Evolutionary conservation across 2,797 vertebrate species (phyloP), one percentile per base, ranked within the genome.

Genomic region (Petrocephalus schoutedeni): DNA sequence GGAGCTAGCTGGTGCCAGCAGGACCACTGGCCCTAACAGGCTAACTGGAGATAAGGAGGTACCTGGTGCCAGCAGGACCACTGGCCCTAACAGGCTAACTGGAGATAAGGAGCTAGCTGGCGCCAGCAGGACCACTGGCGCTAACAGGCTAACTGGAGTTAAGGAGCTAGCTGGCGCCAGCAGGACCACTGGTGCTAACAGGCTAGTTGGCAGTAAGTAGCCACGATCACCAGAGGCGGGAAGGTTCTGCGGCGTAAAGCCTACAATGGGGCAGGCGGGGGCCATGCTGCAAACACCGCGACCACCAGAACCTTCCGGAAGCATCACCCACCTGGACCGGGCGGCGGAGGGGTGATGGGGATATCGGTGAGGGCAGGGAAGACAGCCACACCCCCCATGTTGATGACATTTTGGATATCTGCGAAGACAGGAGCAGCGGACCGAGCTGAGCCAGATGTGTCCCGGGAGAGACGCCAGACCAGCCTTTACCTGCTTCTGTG

Each of bases 311-410:
- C 4, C 49, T 53, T 53, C 8, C 8, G 4, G n/a, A 32, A 57
- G 54, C 3, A 85, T 19, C 54, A 77, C 92, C 91, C 53, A 95
- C 94, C 94, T 4, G 93, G 87, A 28, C 19, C 10, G 7, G 80
- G 0, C 4, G 94, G 94, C 9, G 93, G 93, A 83, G 89, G 1
- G 7, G 90, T 91, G 51, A 90, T 0, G 0, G 0, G 4, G 2
- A 1, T 32, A 16, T 49, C 58, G 12, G 0, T 3, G 19, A 54
- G 1, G 14, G 19, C 12, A 19, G 83, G 67, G 6, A 84, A 8
- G 54, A 87, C 9, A 5, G 59, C 1, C 8, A 5, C 8, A 1
- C 0, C 51, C 3, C 28, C 61, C 87, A 77, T 1, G 83, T 0
- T 21, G 12, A 87, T 1, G 10, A 0, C 1, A 0, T 16, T 3